Percentiles rank a stretch among this genome's conserved stretches.
Evolutionary conservation across 2,113 vertebrate species (phyloP).

Genomic region (Pseudorasbora parva): DNA sequence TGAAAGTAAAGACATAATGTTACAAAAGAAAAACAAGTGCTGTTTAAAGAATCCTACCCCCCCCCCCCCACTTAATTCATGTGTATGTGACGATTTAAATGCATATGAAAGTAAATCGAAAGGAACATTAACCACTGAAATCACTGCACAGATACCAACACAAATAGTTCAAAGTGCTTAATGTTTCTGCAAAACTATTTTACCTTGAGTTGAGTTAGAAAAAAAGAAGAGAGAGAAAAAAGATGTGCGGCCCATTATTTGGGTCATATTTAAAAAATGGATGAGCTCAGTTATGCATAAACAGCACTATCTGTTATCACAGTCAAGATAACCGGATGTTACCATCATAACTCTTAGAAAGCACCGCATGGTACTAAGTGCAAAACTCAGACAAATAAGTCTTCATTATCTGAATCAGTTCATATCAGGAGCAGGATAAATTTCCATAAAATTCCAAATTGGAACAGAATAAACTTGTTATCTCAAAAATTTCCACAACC

Average conservation of each 20-base stretch:
- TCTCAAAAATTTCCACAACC: conserved; percentile 55
- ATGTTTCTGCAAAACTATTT: conserved; percentile 42
- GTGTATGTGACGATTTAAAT: not conserved
- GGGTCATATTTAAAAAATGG: conserved; percentile 24
- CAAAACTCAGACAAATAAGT: conserved; percentile 28
- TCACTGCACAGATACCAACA: conserved; percentile 26
- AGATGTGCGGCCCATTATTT: not conserved
- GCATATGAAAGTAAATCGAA: not conserved
- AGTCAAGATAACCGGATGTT: conserved; percentile 29
- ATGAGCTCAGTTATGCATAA: conserved; percentile 16
- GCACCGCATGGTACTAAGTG: conserved; percentile 22
- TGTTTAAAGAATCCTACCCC: not conserved
- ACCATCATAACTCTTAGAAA: conserved; percentile 1
- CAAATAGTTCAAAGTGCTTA: conserved; percentile 41
- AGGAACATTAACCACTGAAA: not conserved
- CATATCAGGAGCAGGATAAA: not conserved
- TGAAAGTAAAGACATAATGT: not conserved
- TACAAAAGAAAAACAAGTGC: not conserved
- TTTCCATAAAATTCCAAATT: conserved; percentile 33
- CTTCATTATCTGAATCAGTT: conserved; percentile 21
- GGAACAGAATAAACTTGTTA: conserved; percentile 41
- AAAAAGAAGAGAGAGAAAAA: not conserved
- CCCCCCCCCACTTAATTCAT: no score
- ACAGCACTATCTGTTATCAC: conserved; percentile 35
- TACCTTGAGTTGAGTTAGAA: conserved; percentile 6